These are phyloP conservation scores for Menidia beryllina DNA, from an alignment of 2,113 vertebrate genomes.

Conservation along the genomic window DNA sequence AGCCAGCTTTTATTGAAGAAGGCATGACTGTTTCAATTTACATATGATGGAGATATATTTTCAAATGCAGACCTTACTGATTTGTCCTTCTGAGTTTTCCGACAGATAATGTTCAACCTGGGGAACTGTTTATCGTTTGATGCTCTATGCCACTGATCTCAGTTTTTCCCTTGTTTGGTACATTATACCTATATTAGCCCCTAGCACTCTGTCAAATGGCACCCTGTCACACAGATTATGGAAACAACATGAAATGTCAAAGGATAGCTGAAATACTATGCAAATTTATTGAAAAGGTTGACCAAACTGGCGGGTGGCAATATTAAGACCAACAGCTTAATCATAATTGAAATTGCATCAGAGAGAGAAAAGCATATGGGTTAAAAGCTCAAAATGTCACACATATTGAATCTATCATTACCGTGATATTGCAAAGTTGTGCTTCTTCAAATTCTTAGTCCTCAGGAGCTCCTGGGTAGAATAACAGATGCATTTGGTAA, in stretches of 20 bases:
- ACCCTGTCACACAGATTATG: slow-evolving; percentile 41
- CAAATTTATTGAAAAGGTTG: slow-evolving; percentile 25
- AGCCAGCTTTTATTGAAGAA: slow-evolving; percentile 35
- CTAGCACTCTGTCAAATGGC: slow-evolving; percentile 1
- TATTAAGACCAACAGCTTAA: slow-evolving; percentile 4
- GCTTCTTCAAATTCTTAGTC: neutral
- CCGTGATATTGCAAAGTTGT: slow-evolving; percentile 10
- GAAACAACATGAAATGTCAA: slow-evolving; percentile 37
- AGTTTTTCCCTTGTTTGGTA: slow-evolving; percentile 8
- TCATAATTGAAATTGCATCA: slow-evolving; percentile 27
- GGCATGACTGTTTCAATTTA: slow-evolving; percentile 39
- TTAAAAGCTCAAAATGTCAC: slow-evolving; percentile 35
- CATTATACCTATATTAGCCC: slow-evolving; percentile 14
- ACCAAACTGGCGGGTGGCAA: slow-evolving; percentile 19
- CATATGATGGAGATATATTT: slow-evolving; percentile 35
- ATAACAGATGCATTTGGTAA: neutral
- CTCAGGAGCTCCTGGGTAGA: neutral
- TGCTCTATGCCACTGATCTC: slow-evolving; percentile 1
- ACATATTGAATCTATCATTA: slow-evolving; percentile 25
- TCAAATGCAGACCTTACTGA: slow-evolving; percentile 20
- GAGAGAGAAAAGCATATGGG: slow-evolving; percentile 8
- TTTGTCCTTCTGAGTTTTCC: slow-evolving; percentile 7
- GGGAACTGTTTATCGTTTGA: neutral
- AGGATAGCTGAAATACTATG: slow-evolving; percentile 32
- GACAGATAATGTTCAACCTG: neutral